phyloP scores from a whole-genome alignment of 1,140 invertebrate genomes.

The Parasteatoda tepidariorum region DNA sequence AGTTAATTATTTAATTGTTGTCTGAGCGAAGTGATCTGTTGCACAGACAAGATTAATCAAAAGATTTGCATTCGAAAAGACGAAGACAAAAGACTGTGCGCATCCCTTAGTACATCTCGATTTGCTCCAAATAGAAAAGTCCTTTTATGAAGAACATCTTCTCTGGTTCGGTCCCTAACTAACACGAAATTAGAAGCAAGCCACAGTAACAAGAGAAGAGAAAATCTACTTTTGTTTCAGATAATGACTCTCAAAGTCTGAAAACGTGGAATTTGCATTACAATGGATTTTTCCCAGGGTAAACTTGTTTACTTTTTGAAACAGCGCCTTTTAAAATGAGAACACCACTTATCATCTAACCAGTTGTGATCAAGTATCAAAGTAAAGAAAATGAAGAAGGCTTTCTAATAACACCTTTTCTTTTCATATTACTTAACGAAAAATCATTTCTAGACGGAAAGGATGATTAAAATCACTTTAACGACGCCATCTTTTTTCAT shows the following conservation, averaged over 20 bases:
- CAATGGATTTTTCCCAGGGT: conserved; percentile 36
- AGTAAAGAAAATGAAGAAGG: conserved; percentile 39
- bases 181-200: conserved; percentile 59
- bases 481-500: too few relatives aligned
- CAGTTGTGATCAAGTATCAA: conserved; percentile 40
- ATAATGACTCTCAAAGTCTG: conserved; percentile 56
- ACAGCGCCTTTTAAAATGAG: conserved; percentile 38
- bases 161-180: conserved; percentile 45
- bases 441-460: neutral
- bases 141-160: conserved; percentile 42
- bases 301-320: conserved; percentile 61
- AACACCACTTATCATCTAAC: conserved; percentile 24
- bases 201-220: conserved; percentile 53
- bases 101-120: conserved; percentile 55
- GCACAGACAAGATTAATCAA: conserved; percentile 59
- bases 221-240: conserved; percentile 61
- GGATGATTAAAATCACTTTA: neutral
- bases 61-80: conserved; percentile 60
- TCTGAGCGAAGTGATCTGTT: conserved; percentile 51
- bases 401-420: neutral
- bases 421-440: too few relatives aligned
- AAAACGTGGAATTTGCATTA: conserved; percentile 57
- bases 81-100: conserved; percentile 31
- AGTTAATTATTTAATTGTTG: conserved; percentile 62
- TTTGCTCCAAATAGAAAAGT: conserved; percentile 46